phyloP scores from a whole-genome alignment of 2,113 vertebrate genomes.

The Eupsittula cactorum region DNA sequence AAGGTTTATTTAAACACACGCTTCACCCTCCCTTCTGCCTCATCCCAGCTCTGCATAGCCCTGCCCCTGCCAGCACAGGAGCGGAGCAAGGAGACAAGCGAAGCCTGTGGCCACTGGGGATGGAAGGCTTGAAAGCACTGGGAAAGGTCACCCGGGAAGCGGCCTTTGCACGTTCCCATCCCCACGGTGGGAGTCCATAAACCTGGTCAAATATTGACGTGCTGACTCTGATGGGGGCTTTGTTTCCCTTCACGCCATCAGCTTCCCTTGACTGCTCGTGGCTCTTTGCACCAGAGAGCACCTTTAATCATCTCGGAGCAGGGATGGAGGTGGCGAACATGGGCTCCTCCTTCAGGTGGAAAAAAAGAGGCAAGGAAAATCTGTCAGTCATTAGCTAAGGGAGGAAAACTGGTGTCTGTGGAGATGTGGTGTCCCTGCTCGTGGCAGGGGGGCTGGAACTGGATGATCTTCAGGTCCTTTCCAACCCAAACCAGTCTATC shows the following conservation, averaged over 20 bases:
- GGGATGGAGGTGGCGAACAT: neutral
- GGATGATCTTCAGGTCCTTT: neutral
- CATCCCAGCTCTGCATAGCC: neutral
- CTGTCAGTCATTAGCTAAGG: neutral
- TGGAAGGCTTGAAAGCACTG: neutral
- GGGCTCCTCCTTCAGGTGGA: neutral
- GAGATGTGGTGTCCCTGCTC: neutral
- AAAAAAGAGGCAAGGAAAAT: neutral
- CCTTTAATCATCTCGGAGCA: neutral
- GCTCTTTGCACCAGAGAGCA: neutral
- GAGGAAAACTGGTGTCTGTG: neutral
- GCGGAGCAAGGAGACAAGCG: fast-evolving
- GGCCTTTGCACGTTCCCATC: neutral
- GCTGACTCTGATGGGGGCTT: neutral
- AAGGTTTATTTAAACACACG: neutral
- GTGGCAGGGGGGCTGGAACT: neutral
- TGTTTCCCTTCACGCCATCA: neutral
- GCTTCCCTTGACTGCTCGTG: neutral
- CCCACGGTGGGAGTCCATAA: neutral
- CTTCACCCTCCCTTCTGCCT: neutral
- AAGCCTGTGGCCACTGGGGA: neutral
- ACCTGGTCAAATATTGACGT: constrained; percentile 54
- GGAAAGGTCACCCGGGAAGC: neutral
- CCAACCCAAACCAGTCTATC: neutral
- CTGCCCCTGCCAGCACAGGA: neutral